Conservation (phyloP, 2,888 invertebrate species). For the Pollenia amentaria region DNA sequence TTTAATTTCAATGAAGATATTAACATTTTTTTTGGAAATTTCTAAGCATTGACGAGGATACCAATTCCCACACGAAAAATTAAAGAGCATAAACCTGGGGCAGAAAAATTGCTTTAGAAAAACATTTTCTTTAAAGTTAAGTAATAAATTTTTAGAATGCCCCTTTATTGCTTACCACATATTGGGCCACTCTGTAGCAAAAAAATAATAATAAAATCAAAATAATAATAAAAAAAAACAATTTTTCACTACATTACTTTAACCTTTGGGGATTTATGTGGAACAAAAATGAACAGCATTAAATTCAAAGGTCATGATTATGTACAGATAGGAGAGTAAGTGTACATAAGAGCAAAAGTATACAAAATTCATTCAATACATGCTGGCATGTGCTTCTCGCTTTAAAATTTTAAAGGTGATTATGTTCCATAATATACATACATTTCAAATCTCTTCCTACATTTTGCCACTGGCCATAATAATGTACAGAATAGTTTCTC, state of each 20-base stretch:
- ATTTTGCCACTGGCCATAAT: slow-evolving; percentile 25
- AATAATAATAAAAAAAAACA: background rate
- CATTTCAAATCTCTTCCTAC: background rate
- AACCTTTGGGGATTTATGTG: slow-evolving; percentile 20
- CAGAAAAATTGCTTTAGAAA: no score
- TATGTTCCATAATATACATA: background rate
- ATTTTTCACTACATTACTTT: slow-evolving; percentile 19
- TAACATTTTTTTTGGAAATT: no score
- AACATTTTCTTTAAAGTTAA: no score
- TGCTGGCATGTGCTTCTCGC: background rate
- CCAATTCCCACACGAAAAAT: no score
- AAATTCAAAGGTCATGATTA: slow-evolving; percentile 37
- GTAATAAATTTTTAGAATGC: background rate
- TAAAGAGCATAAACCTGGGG: no score
- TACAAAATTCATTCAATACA: background rate
- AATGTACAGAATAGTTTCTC: background rate
- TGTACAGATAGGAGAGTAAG: background rate
- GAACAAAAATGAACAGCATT: background rate
- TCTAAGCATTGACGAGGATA: no score
- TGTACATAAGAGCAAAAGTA: background rate
- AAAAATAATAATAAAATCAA: background rate
- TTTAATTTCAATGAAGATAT: no score
- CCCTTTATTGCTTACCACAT: background rate
- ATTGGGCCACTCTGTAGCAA: background rate
- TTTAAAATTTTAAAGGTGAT: slow-evolving; percentile 19